Percentiles rank a stretch among this genome's conserved stretches.
Conservation (phyloP, 2,113 vertebrate species). For the Ceratotherium simum region DNA sequence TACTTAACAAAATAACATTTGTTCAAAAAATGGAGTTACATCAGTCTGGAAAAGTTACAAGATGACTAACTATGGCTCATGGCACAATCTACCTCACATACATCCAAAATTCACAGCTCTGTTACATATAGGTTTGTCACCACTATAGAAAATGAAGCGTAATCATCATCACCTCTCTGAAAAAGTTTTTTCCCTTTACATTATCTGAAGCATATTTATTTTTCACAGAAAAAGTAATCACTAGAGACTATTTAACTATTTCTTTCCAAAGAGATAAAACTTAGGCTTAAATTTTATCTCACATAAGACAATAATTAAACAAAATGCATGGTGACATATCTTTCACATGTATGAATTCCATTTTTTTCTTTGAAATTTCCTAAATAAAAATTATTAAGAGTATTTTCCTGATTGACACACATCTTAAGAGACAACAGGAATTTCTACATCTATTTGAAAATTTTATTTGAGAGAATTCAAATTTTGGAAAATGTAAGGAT, state of each 20-base stretch:
- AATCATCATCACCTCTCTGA: conserved; percentile 14
- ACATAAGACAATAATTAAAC: neutral
- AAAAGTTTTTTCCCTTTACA: conserved; percentile 46
- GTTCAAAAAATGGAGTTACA: conserved; percentile 75
- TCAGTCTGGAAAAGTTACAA: conserved; percentile 77
- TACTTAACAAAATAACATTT: conserved; percentile 80
- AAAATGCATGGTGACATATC: conserved; percentile 18
- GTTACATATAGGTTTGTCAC: conserved; percentile 16
- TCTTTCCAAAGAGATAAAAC: conserved; percentile 33
- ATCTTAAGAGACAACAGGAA: conserved; percentile 46
- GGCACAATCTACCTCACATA: conserved; percentile 29
- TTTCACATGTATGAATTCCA: conserved; percentile 27
- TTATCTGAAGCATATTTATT: conserved; percentile 58
- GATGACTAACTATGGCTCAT: conserved; percentile 70
- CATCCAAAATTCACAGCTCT: conserved; percentile 42
- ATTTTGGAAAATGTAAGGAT: conserved; percentile 48
- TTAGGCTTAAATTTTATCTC: conserved; percentile 45
- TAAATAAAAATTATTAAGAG: conserved; percentile 33
- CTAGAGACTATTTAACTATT: neutral
- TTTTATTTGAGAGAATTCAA: conserved; percentile 58
- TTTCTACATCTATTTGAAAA: conserved; percentile 19
- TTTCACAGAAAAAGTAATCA: conserved; percentile 40
- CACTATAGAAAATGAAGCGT: conserved; percentile 41
- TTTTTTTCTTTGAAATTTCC: conserved; percentile 40
- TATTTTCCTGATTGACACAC: neutral